Conservation (phyloP, 2,888 invertebrate genomes). For the Chymomyza fuscimana region DNA sequence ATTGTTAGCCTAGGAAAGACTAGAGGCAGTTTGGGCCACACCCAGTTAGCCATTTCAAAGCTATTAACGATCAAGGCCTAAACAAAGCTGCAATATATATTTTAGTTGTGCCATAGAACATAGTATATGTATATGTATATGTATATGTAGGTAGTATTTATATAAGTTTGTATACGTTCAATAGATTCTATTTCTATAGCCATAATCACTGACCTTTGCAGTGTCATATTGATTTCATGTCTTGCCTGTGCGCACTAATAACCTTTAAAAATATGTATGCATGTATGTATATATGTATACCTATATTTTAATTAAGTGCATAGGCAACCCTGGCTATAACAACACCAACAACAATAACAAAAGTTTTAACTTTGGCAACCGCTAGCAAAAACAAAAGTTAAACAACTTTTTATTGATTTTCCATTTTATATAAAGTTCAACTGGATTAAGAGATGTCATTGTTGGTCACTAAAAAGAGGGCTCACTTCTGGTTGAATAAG, state of each 20-base stretch:
- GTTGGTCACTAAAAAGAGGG: background rate
- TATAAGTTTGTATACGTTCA: too few relatives aligned
- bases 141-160: too few relatives aligned
- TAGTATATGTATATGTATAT: background rate
- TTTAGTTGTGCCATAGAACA: background rate
- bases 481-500: too few relatives aligned
- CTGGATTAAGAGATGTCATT: background rate
- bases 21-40: background rate
- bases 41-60: background rate
- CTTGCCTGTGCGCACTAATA: background rate
- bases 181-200: background rate
- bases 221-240: constrained; percentile 23
- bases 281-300: too few relatives aligned
- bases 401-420: constrained; percentile 45
- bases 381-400: background rate
- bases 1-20: too few relatives aligned
- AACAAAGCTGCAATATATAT: background rate
- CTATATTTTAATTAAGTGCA: constrained; percentile 40
- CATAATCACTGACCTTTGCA: constrained; percentile 26
- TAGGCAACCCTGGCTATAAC: constrained; percentile 21
- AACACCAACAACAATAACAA: constrained; percentile 27
- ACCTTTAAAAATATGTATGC: constrained; percentile 12
- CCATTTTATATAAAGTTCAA: constrained; percentile 14
- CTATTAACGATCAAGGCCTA: background rate
- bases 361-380: constrained; percentile 9